Evolutionary conservation across 2,888 invertebrate genomes (phyloP).

Genomic region (Noctua pronuba): DNA sequence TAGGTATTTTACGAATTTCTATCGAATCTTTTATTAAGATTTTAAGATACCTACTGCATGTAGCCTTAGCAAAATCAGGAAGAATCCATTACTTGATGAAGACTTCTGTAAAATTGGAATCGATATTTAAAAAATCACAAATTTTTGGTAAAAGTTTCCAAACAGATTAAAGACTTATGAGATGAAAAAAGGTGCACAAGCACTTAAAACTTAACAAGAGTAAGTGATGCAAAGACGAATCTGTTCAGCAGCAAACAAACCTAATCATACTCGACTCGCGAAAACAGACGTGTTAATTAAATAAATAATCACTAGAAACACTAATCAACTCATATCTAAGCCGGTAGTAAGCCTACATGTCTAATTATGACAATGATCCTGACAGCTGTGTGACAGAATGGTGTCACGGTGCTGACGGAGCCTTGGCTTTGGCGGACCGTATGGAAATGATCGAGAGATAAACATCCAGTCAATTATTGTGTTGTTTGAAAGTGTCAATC

Average conservation of each 20-base stretch:
- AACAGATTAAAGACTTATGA: background rate
- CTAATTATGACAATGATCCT: constrained; percentile 31
- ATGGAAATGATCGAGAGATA: constrained; percentile 28
- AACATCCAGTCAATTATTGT: background rate
- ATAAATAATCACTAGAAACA: background rate
- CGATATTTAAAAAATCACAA: too few relatives aligned
- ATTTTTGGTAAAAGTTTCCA: too few relatives aligned
- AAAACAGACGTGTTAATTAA: constrained; percentile 1
- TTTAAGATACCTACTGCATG: too few relatives aligned
- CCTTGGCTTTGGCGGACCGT: constrained; percentile 47
- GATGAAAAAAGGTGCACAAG: background rate
- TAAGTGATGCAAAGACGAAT: background rate
- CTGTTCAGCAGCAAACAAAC: background rate
- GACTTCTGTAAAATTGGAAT: too few relatives aligned
- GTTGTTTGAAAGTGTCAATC: background rate
- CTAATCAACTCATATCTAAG: background rate
- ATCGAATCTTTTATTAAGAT: too few relatives aligned
- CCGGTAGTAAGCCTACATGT: constrained; percentile 1
- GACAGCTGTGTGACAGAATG: constrained; percentile 37
- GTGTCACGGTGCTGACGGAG: constrained; percentile 31
- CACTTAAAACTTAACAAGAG: background rate
- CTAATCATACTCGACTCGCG: background rate
- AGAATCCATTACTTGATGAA: too few relatives aligned
- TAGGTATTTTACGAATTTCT: too few relatives aligned
- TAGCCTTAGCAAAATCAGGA: too few relatives aligned